phyloP scores from a whole-genome alignment of 53 echinoderm and acorn worm species.

The Henricia sp. region DNA sequence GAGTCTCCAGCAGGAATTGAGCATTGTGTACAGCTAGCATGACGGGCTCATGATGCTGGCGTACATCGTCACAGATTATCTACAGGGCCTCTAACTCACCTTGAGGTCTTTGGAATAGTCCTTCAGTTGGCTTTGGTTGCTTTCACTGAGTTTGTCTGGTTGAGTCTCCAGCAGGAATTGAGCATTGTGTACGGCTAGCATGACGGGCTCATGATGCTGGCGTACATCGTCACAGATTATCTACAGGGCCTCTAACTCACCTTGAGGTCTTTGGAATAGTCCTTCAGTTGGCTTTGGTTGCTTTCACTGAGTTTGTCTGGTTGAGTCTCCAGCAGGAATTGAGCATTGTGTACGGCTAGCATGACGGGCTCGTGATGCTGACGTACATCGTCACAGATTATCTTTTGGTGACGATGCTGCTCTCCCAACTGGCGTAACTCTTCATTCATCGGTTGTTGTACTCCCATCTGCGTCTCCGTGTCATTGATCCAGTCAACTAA shows the following conservation, averaged over 20 bases:
- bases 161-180: too few species aligned
- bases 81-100: too few species aligned
- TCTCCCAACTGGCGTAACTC: conserved; percentile 83
- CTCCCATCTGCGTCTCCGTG: conserved; percentile 80
- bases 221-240: too few species aligned
- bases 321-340: conserved; percentile 95
- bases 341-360: conserved; percentile 95
- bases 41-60: conserved; percentile 86
- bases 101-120: too few species aligned
- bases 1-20: conserved; percentile 95
- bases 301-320: conserved; percentile 88
- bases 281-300: conserved; percentile 77
- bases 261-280: conserved; percentile 83
- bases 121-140: too few species aligned
- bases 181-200: too few species aligned
- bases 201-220: too few species aligned
- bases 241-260: too few species aligned
- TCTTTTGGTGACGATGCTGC: conserved; percentile 88
- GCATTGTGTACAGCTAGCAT: conserved; percentile 97
- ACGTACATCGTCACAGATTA: conserved; percentile 33
- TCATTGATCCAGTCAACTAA: conserved; percentile 90
- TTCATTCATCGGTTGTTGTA: conserved; percentile 91
- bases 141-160: too few species aligned
- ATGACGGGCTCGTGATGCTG: conserved; percentile 90
- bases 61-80: conserved; percentile 82